A percentile compares a stretch with the other conserved stretches of the same genome.
These are phyloP conservation scores for Phalacrocorax aristotelis DNA, from an alignment of 2,113 vertebrate genomes.

Conservation along the genomic window DNA sequence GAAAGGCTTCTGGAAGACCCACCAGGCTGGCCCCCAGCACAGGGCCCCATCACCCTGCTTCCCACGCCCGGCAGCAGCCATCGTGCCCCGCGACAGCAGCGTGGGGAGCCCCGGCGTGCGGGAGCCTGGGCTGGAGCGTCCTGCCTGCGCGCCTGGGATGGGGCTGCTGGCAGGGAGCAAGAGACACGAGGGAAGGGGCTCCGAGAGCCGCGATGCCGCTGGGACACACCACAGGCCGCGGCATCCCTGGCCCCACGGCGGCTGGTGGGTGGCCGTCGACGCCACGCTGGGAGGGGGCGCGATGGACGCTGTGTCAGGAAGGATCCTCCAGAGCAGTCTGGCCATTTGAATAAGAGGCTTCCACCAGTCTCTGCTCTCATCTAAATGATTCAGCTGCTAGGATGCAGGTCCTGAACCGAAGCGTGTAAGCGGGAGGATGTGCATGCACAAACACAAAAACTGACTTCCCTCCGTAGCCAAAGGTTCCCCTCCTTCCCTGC, in stretches of 20 bases:
- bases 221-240: background rate
- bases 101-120: background rate
- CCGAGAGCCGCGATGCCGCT: fast-evolving
- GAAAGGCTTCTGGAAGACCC: background rate
- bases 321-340: background rate
- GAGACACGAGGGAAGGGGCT: background rate
- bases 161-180: background rate
- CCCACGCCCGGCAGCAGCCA: background rate
- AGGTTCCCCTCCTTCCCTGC: background rate
- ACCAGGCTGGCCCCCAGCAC: background rate
- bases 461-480: background rate
- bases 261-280: background rate
- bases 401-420: background rate
- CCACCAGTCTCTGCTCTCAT: background rate
- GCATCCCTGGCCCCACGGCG: background rate
- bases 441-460: background rate
- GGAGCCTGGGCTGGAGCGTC: background rate
- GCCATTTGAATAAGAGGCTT: background rate
- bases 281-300: background rate
- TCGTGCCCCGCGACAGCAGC: background rate
- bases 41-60: background rate
- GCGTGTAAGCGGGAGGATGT: background rate
- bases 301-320: background rate
- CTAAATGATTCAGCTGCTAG: background rate
- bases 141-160: background rate